phyloP scores from a whole-genome alignment of 2,888 invertebrate genomes.

The Perithous albicinctus region DNA sequence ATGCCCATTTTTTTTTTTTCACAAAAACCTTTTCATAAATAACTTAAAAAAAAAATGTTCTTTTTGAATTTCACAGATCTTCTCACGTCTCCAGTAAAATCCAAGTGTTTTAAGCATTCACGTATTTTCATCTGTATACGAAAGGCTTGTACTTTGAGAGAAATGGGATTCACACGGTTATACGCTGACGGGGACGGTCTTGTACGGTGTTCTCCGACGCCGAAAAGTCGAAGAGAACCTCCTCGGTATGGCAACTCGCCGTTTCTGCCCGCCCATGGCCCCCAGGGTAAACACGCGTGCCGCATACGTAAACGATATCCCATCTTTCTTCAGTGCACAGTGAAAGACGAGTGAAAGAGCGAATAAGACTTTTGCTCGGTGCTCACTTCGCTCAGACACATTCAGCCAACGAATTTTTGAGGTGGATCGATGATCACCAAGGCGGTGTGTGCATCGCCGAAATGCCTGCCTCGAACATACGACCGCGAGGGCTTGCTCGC shows the following conservation, averaged over 20 bases:
- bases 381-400: conserved; percentile 39
- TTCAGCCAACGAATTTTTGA: conserved; percentile 48
- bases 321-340: conserved; percentile 22
- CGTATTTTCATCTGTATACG: too few species aligned
- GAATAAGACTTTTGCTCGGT: background rate
- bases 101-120: too few species aligned
- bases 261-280: conserved; percentile 11
- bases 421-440: conserved; percentile 64
- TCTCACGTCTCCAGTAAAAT: too few species aligned
- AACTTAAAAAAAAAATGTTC: too few species aligned
- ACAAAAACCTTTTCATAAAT: too few species aligned
- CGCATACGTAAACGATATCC: conserved; percentile 76
- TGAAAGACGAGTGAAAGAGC: conserved; percentile 1
- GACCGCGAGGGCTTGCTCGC: background rate
- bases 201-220: conserved; percentile 58
- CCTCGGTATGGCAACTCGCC: conserved; percentile 72
- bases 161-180: conserved; percentile 8
- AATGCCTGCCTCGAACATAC: background rate
- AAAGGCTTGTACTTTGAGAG: background rate
- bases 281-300: conserved; percentile 70
- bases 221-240: conserved; percentile 57
- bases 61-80: too few species aligned
- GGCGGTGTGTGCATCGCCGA: conserved; percentile 18
- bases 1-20: too few species aligned
- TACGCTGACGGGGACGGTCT: conserved; percentile 21